A percentile compares a stretch with the other conserved stretches of the same genome.
These are phyloP conservation scores for Drosophila melanosoma DNA, from an alignment of 2,888 invertebrate genomes.

Conservation along the genomic window DNA sequence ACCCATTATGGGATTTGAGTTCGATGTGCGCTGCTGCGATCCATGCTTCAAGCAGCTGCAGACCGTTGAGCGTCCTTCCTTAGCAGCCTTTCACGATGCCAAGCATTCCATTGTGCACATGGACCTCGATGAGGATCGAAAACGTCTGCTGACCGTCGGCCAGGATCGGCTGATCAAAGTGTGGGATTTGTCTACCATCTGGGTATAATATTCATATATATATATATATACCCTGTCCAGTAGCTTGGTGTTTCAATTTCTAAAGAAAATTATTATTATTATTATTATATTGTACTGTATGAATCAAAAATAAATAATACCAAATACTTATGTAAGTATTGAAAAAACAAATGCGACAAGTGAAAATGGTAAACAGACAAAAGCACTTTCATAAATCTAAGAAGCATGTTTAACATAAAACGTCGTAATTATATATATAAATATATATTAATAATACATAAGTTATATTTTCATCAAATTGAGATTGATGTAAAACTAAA, in stretches of 20 bases:
- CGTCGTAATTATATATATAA: slow-evolving; percentile 25
- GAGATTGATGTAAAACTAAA: slow-evolving; percentile 56
- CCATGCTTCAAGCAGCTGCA: slow-evolving; percentile 93
- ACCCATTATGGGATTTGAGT: slow-evolving; percentile 99
- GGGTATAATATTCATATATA: slow-evolving; percentile 67
- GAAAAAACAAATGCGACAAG: slow-evolving; percentile 12
- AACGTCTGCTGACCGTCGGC: slow-evolving; percentile 95
- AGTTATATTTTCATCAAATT: slow-evolving; percentile 49
- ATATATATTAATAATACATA: slow-evolving; percentile 33
- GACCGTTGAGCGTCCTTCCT: slow-evolving; percentile 94
- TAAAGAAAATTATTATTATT: slow-evolving; percentile 14
- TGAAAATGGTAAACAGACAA: slow-evolving; percentile 2
- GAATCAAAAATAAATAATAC: slow-evolving; percentile 45
- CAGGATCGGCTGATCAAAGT: slow-evolving; percentile 97
- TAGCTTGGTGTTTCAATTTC: slow-evolving; percentile 27
- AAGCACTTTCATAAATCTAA: slow-evolving; percentile 17
- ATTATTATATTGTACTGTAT: slow-evolving; percentile 44
- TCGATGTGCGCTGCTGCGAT: slow-evolving; percentile 97
- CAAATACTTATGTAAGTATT: slow-evolving; percentile 59
- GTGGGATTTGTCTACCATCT: slow-evolving; percentile 92
- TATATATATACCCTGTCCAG: not conserved
- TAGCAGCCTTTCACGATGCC: slow-evolving; percentile 98
- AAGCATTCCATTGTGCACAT: slow-evolving; percentile 96
- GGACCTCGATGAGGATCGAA: slow-evolving; percentile 95
- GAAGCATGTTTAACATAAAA: slow-evolving; percentile 55